Conservation (phyloP, 2,888 invertebrate species). For the Drosophila austrosaltans region DNA sequence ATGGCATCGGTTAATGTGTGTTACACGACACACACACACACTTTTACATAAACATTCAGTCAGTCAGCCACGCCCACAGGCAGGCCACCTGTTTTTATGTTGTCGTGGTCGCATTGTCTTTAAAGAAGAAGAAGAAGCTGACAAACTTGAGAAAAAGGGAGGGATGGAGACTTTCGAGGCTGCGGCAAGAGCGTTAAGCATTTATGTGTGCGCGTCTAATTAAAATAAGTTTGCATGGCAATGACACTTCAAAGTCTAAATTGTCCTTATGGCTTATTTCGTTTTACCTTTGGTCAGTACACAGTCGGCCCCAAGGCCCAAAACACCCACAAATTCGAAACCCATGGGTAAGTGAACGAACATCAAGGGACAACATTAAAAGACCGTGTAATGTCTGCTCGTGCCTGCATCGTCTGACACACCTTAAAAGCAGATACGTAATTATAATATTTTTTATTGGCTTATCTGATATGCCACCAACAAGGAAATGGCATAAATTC, state of each 20-base stretch:
- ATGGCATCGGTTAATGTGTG: constrained; percentile 78
- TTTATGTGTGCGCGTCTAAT: constrained; percentile 76
- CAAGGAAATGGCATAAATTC: constrained; percentile 82
- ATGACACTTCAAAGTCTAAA: constrained; percentile 78
- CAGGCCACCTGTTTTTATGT: constrained; percentile 65
- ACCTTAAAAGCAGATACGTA: constrained; percentile 75
- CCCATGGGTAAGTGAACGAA: constrained; percentile 20
- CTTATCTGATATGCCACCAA: constrained; percentile 82
- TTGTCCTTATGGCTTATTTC: constrained; percentile 76
- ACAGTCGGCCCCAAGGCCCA: constrained; percentile 41
- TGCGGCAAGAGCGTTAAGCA: constrained; percentile 68
- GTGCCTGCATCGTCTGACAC: constrained; percentile 39
- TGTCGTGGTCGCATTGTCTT: constrained; percentile 64
- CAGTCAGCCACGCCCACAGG: constrained; percentile 17
- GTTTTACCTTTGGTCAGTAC: constrained; percentile 55
- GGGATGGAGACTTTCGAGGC: constrained; percentile 38
- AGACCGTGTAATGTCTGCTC: constrained; percentile 52
- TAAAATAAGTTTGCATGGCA: constrained; percentile 77
- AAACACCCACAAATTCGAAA: neutral
- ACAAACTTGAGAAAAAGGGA: neutral
- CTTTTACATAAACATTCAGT: constrained; percentile 12
- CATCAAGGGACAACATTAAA: constrained; percentile 59
- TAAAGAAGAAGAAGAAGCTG: constrained; percentile 30
- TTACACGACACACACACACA: constrained; percentile 56
- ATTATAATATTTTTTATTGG: constrained; percentile 83